These are phyloP conservation scores for Opisthograptis luteolata DNA, from an alignment of 2,888 invertebrate species.

Conservation along the genomic window DNA sequence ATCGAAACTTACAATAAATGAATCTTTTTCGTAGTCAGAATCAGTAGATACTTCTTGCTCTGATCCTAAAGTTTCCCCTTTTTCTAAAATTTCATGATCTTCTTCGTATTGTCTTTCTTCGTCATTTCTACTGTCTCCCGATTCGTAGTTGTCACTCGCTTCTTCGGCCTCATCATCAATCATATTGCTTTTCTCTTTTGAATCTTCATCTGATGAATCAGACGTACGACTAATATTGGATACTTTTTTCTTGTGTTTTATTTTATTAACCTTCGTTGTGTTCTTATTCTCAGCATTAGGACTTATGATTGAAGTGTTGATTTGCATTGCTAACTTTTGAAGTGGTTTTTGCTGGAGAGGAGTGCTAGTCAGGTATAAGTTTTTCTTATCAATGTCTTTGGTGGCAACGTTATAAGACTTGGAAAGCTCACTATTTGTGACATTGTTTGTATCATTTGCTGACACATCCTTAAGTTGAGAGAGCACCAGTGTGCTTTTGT, in stretches of 20 bases:
- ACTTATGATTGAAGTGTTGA: slow-evolving; percentile 62
- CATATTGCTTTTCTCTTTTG: slow-evolving; percentile 46
- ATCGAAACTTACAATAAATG: slow-evolving; percentile 82
- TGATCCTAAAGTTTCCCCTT: slow-evolving; percentile 81
- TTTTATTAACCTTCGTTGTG: slow-evolving; percentile 22
- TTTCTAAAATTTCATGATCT: slow-evolving; percentile 77
- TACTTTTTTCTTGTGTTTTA: slow-evolving; percentile 15
- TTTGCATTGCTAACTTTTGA: slow-evolving; percentile 54
- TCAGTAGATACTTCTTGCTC: slow-evolving; percentile 72
- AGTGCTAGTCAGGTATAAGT: slow-evolving; percentile 63
- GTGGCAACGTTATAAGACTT: slow-evolving; percentile 51
- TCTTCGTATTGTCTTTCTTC: slow-evolving; percentile 74
- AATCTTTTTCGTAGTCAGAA: slow-evolving; percentile 78
- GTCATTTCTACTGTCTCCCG: slow-evolving; percentile 78
- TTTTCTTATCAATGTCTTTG: slow-evolving; percentile 50
- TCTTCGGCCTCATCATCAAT: slow-evolving; percentile 70
- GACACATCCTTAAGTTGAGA: slow-evolving; percentile 67
- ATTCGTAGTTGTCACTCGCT: slow-evolving; percentile 72
- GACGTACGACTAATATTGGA: slow-evolving; percentile 4
- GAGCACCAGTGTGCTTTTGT: slow-evolving; percentile 64
- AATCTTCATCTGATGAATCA: slow-evolving; percentile 27
- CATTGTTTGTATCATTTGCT: slow-evolving; percentile 45
- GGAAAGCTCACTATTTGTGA: slow-evolving; percentile 46
- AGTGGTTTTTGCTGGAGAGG: slow-evolving; percentile 65
- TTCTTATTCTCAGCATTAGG: slow-evolving; percentile 42